These are phyloP conservation scores for Hydropsyche betteni DNA, from an alignment of 2,888 invertebrate species.

Conservation along the genomic window DNA sequence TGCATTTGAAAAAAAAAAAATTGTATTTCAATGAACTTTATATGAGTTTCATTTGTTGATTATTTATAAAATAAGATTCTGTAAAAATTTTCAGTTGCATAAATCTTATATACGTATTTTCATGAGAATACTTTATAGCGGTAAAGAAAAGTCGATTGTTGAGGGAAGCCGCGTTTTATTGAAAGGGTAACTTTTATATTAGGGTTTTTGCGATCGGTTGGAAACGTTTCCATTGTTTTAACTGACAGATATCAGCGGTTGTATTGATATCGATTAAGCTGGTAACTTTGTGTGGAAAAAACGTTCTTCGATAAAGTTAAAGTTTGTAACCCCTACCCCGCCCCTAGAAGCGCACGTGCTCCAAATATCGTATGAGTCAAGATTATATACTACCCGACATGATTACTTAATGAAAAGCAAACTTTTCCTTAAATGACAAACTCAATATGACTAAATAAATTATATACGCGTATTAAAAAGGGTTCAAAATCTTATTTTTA, in stretches of 20 bases:
- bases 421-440: slow-evolving; percentile 27
- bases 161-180: too few relatives aligned
- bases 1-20: too few relatives aligned
- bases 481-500: too few relatives aligned
- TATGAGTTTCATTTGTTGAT: too few relatives aligned
- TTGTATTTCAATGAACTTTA: too few relatives aligned
- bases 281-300: slow-evolving; percentile 35
- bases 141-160: too few relatives aligned
- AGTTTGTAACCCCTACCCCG: slow-evolving; percentile 33
- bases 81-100: too few relatives aligned
- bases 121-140: too few relatives aligned
- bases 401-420: slow-evolving; percentile 40
- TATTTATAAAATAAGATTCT: too few relatives aligned
- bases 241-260: slow-evolving; percentile 16
- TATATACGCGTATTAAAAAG: not conserved
- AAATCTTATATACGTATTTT: too few relatives aligned
- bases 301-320: slow-evolving; percentile 25
- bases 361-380: slow-evolving; percentile 35
- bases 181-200: too few relatives aligned
- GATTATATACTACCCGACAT: slow-evolving; percentile 37
- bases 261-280: slow-evolving; percentile 35
- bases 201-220: too few relatives aligned
- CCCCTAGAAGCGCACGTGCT: slow-evolving; percentile 24
- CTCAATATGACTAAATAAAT: slow-evolving; percentile 30
- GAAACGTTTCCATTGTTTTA: slow-evolving; percentile 26